Evolutionary conservation across 2,888 invertebrate genomes (phyloP), one percentile per base, ranked within the genome.

Genomic region (Mythimna lalbum): DNA sequence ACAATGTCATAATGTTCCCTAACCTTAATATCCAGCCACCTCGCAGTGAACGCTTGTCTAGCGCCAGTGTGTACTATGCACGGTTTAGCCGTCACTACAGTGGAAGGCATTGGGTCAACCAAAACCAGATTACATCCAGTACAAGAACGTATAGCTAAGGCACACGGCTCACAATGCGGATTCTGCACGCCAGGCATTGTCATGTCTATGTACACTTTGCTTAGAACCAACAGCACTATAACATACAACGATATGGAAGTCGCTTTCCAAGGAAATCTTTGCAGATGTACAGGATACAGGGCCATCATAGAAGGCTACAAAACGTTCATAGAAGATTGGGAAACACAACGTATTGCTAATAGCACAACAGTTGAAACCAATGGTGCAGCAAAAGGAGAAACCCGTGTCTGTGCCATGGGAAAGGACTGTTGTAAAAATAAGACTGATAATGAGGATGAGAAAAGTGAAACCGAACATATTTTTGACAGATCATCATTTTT

Each of bases 101-200:
- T 98, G 0, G 98, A 98, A 95, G 98, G 98, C 4, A 98, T 98
- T 61, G 98, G 98, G 9, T 98, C 97, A 63, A 97, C 97, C 7
- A 97, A 94, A 93, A 97, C 97, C 1, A 97, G 96, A 88, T 95
- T 98, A 4, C 98, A 98, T 89, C 97, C 98, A n/a, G 97, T 98
- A 1, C 98, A 98, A 93, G 98, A 98, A 90, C 93, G 98, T 82
- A 97, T 98, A 62, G 98, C 98, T 0, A 97, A 97, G 93, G 97
- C 98, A 1, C 98, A 98, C 86, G 98, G 98, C 0, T 98, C 98
- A 0, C 98, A 98, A 92, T 98, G 98, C 89, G 98, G 98, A 3
- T 98, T 98, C 90, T 98, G 98, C 85, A 98, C 98, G 0, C 98
- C 98, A 2, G 98, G 98, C 19, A 98, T 99, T 79, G 98, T 98